Evolutionary conservation across 1,140 invertebrate genomes (phyloP).

Genomic region (Calephelis virginiensis): DNA sequence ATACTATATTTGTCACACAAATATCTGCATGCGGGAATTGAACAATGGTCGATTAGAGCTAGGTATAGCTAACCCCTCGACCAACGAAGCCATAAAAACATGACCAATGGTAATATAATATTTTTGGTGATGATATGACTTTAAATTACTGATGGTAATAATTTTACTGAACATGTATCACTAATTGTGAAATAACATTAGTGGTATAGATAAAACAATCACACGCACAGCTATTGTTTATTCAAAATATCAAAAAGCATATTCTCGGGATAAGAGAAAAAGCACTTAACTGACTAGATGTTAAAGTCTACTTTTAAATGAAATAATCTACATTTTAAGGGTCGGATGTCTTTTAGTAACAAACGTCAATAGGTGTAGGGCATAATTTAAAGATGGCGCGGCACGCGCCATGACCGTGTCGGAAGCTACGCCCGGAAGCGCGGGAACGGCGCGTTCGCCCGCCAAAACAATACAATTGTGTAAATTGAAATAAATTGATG

Average conservation of each 20-base stretch:
- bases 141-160: neutral
- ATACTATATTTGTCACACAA: too few relatives aligned
- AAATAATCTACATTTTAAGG: slow-evolving; percentile 26
- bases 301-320: slow-evolving; percentile 24
- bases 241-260: slow-evolving; percentile 29
- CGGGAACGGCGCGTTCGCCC: slow-evolving; percentile 56
- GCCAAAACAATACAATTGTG: slow-evolving; percentile 69
- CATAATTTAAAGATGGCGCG: slow-evolving; percentile 69
- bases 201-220: slow-evolving; percentile 65
- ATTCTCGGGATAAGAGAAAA: slow-evolving; percentile 1
- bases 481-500: slow-evolving; percentile 78
- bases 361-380: slow-evolving; percentile 60
- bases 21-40: too few relatives aligned
- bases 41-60: too few relatives aligned
- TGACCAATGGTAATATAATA: too few relatives aligned
- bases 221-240: slow-evolving; percentile 28
- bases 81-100: too few relatives aligned
- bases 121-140: neutral
- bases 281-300: slow-evolving; percentile 17
- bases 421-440: slow-evolving; percentile 66
- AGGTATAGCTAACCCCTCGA: too few relatives aligned
- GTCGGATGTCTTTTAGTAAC: slow-evolving; percentile 54
- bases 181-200: slow-evolving; percentile 74
- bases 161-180: slow-evolving; percentile 47
- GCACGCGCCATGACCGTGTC: slow-evolving; percentile 70